Evolutionary conservation across 2,113 vertebrate species (phyloP).

Genomic region (Mus pahari): DNA sequence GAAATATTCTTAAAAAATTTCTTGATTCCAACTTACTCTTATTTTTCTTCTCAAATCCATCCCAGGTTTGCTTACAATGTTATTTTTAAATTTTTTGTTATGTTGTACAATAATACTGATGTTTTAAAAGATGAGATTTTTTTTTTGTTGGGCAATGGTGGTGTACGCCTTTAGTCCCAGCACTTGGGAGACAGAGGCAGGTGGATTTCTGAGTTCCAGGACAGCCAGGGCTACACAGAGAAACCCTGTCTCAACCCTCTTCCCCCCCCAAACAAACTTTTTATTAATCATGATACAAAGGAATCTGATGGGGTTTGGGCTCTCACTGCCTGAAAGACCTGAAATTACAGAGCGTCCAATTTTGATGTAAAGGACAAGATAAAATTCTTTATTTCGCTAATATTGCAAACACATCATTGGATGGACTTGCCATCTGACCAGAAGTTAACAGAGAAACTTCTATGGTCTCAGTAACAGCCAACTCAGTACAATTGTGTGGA

Average conservation of each 20-base stretch:
- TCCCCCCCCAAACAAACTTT: background rate
- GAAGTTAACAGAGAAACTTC: background rate
- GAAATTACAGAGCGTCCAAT: background rate
- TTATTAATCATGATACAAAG: background rate
- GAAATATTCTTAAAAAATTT: conserved; percentile 33
- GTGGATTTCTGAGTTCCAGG: too few relatives aligned
- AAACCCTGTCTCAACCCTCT: too few relatives aligned
- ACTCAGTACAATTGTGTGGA: background rate
- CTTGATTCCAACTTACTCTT: background rate
- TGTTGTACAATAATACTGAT: background rate
- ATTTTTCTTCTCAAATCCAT: conserved; percentile 56
- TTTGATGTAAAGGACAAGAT: background rate
- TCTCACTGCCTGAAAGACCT: background rate
- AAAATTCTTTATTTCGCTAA: background rate
- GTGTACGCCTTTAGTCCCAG: too few relatives aligned
- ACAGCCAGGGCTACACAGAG: too few relatives aligned
- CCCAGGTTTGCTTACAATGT: background rate
- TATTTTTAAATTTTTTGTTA: conserved; percentile 9
- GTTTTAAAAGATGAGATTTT: background rate
- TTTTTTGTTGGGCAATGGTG: too few relatives aligned
- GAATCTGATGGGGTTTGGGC: background rate
- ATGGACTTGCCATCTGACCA: background rate
- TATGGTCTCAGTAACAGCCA: background rate
- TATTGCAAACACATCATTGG: background rate
- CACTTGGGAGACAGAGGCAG: too few relatives aligned